A percentile compares a stretch with the other conserved stretches of the same genome.
Evolutionary conservation across 2,888 invertebrate genomes (phyloP).

Genomic region (Gastrophysa polygoni): DNA sequence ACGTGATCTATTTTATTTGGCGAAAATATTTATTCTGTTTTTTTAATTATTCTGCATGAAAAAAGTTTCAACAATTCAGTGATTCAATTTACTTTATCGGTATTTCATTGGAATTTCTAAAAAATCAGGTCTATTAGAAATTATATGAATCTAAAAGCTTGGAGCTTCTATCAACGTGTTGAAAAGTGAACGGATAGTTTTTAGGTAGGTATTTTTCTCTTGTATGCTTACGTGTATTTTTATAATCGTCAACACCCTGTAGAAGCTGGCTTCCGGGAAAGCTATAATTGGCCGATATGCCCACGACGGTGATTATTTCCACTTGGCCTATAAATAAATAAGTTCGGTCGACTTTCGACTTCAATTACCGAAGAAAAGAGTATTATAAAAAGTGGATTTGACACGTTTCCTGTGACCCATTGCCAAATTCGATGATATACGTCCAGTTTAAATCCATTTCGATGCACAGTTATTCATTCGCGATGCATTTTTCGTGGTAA

Average conservation of each 20-base stretch:
- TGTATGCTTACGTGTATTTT: too few species aligned
- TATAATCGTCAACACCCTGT: neutral
- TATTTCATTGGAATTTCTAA: too few species aligned
- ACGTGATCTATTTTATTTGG: too few species aligned
- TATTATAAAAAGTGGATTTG: constrained; percentile 30
- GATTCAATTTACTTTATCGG: too few species aligned
- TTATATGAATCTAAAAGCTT: too few species aligned
- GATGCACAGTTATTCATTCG: constrained; percentile 20
- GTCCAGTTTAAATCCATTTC: constrained; percentile 14
- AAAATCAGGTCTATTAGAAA: too few species aligned
- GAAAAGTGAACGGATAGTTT: too few species aligned
- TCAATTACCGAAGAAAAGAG: constrained; percentile 15
- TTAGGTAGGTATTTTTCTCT: too few species aligned
- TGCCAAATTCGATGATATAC: constrained; percentile 34
- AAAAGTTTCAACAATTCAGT: too few species aligned
- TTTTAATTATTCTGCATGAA: too few species aligned
- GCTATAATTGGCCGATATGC: neutral
- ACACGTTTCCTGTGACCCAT: constrained; percentile 32
- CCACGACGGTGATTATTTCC: constrained; percentile 16
- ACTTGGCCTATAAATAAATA: constrained; percentile 19
- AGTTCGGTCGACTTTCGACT: constrained; percentile 6
- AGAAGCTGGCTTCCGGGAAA: neutral
- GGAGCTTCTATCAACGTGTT: too few species aligned
- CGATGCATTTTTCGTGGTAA: neutral
- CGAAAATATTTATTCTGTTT: too few species aligned